Conservation (phyloP, 2,797 vertebrate species). For the Sandelia bainsii region DNA sequence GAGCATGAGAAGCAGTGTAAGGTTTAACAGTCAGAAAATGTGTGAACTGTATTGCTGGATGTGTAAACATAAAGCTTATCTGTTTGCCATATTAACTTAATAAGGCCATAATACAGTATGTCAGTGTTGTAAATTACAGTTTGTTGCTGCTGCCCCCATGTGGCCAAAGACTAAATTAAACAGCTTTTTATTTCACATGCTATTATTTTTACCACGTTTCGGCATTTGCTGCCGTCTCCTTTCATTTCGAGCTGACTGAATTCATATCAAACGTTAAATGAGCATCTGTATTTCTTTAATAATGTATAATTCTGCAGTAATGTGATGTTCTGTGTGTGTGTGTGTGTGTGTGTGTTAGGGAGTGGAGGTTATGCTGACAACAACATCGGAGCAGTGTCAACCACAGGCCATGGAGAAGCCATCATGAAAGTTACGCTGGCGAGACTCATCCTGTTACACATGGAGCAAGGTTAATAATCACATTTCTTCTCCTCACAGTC, state of each 20-base stretch:
- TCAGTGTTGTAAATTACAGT: neutral
- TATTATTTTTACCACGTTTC: neutral
- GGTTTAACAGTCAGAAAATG: no score
- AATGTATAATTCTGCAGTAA: no score
- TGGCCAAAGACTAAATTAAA: neutral
- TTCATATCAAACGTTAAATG: neutral
- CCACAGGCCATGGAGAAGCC: slow-evolving; percentile 95
- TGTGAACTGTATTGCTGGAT: neutral
- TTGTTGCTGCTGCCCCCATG: neutral
- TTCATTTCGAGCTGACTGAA: neutral
- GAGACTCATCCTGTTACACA: slow-evolving; percentile 90
- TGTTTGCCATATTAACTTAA: neutral
- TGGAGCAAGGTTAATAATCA: slow-evolving; percentile 90
- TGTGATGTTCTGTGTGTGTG: slow-evolving; percentile 3
- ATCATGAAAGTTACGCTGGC: slow-evolving; percentile 95
- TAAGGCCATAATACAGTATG: neutral
- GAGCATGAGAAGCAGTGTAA: no score
- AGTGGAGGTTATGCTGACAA: slow-evolving; percentile 95
- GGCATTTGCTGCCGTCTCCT: neutral
- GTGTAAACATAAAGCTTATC: neutral
- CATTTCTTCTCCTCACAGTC: neutral
- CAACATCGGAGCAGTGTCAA: slow-evolving; percentile 88
- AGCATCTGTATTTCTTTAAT: neutral
- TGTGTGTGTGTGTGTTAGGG: slow-evolving; percentile 79
- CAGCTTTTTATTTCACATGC: neutral